phyloP scores from a whole-genome alignment of 2,113 vertebrate genomes.

The Pseudolaguvia tuberculata region DNA sequence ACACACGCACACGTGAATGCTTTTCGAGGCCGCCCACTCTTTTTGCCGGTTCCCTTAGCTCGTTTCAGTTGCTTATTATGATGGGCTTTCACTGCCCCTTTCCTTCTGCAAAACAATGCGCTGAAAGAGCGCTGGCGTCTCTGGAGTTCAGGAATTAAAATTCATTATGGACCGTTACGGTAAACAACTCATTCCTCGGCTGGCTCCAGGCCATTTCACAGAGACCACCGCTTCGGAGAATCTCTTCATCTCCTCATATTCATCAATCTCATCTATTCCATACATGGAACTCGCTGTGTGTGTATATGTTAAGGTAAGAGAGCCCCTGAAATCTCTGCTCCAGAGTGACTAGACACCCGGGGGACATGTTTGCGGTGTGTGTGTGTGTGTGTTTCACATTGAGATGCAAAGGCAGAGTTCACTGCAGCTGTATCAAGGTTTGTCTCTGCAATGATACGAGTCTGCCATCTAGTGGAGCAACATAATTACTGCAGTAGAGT shows the following conservation, averaged over 20 bases:
- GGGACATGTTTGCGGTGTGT: background rate
- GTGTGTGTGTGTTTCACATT: background rate
- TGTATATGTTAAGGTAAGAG: background rate
- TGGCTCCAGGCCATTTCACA: conserved; percentile 14
- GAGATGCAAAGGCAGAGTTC: conserved; percentile 33
- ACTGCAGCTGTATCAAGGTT: conserved; percentile 31
- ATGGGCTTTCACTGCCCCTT: background rate
- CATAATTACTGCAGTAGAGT: background rate
- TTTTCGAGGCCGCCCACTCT: background rate
- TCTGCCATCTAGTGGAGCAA: conserved; percentile 59
- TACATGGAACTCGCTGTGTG: background rate
- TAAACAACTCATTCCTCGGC: conserved; percentile 8
- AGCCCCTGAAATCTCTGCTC: background rate
- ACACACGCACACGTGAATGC: background rate
- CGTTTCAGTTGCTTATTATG: conserved; percentile 6
- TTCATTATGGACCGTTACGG: conserved; percentile 16
- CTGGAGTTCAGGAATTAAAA: conserved; percentile 29
- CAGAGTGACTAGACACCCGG: background rate
- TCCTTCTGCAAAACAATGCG: background rate
- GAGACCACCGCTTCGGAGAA: background rate
- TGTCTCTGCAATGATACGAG: conserved; percentile 9
- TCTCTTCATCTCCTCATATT: conserved; percentile 3
- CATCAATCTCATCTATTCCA: conserved; percentile 6
- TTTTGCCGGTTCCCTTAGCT: conserved; percentile 3
- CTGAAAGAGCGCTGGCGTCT: background rate